Evolutionary conservation across 2,113 vertebrate genomes (phyloP).

Genomic region (Scomber scombrus): DNA sequence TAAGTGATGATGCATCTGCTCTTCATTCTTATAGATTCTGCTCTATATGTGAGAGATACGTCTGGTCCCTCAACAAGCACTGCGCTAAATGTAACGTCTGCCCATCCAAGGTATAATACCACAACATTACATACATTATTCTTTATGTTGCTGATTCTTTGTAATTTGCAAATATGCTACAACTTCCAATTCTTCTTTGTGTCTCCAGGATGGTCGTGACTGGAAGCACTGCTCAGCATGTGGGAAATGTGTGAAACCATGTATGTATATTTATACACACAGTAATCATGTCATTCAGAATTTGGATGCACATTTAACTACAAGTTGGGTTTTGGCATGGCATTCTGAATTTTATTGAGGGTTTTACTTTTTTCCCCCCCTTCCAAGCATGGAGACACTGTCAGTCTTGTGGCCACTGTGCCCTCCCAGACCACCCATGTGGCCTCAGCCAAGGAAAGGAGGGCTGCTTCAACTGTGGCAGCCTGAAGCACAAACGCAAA

Average conservation of each 20-base stretch:
- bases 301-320: no score
- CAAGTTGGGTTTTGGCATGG: not conserved
- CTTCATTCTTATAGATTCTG: constrained; percentile 87
- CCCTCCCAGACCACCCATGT: constrained; percentile 88
- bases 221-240: constrained; percentile 94
- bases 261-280: constrained; percentile 81
- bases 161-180: not conserved
- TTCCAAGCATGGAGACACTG: constrained; percentile 94
- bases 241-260: constrained; percentile 94
- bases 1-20: not conserved
- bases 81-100: constrained; percentile 91
- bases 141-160: not conserved
- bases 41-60: constrained; percentile 87
- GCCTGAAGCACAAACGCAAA: constrained; percentile 88
- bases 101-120: constrained; percentile 91
- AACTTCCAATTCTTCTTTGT: constrained; percentile 31
- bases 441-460: constrained; percentile 24
- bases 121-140: no score
- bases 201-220: constrained; percentile 89
- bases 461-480: constrained; percentile 91
- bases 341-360: not conserved
- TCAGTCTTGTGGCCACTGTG: constrained; percentile 85
- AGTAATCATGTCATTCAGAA: not conserved
- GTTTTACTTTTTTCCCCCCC: not conserved
- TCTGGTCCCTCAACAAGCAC: constrained; percentile 91